These are phyloP conservation scores for Colletes latitarsis DNA, from an alignment of 1,140 invertebrate genomes.

Conservation along the genomic window DNA sequence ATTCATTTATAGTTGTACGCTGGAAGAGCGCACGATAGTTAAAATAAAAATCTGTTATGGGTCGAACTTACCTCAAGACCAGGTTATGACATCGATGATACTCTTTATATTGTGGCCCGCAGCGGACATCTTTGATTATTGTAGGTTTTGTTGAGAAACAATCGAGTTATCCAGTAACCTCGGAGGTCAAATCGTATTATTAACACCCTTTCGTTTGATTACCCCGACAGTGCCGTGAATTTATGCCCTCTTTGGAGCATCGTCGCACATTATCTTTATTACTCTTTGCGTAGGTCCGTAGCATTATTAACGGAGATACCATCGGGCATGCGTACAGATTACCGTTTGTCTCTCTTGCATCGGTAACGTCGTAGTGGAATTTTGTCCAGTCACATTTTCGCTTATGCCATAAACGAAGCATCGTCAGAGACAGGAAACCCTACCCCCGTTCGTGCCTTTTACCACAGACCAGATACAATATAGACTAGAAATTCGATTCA, in stretches of 20 bases:
- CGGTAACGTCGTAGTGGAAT: neutral
- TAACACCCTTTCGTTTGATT: neutral
- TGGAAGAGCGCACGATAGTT: neutral
- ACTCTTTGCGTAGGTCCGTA: neutral
- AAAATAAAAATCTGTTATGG: neutral
- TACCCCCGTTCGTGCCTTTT: too few relatives aligned
- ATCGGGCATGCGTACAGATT: neutral
- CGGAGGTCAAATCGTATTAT: conserved; percentile 16
- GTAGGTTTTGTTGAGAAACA: neutral
- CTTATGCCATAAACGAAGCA: too few relatives aligned
- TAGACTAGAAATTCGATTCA: too few relatives aligned
- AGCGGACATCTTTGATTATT: neutral
- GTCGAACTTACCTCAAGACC: conserved; percentile 20
- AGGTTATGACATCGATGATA: neutral
- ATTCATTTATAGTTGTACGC: neutral
- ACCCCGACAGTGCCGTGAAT: neutral
- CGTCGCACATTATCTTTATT: neutral
- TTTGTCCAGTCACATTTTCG: neutral
- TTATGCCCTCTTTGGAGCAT: conserved; percentile 20
- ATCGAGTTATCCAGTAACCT: neutral
- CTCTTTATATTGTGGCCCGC: neutral
- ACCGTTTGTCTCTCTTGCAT: neutral
- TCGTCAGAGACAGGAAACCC: too few relatives aligned
- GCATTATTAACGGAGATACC: neutral
- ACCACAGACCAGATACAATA: too few relatives aligned